Base-by-base conservation (phyloP, 2,797 vertebrate species). In the Centropyge bicolor region DNA sequence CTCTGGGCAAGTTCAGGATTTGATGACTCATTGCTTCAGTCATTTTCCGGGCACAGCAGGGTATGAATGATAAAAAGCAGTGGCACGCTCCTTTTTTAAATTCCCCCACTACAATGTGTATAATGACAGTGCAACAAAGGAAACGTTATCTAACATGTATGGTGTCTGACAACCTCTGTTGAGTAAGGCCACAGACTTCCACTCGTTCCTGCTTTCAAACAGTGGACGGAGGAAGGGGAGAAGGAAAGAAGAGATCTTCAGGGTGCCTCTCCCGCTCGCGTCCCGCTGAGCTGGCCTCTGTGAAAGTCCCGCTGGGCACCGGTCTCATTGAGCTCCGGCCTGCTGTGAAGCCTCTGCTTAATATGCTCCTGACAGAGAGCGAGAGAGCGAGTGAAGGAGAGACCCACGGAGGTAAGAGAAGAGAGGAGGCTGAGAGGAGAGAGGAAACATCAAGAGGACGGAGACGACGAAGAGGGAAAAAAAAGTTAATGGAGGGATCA, bases 241-340 rank as follows among this genome's bases (percentile, higher is more conserved):
- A 57, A 41, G 3, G 52, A 61, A 64, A 61, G 73, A 77, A 65
- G 56, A 78, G 68, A 22, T 86, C 78, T 24, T 71, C 11, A 20
- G 74, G 78, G 51, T 74, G 71, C 76, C 81, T 83, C 71, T 84
- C 22, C 46, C 70, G 75, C 64, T 49, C 4, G 13, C 12, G 60
- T 80, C 87, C 73, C 73, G 80, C 87, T 85, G 86, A 72, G 74
- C 38, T 70, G 76, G 70, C 66, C 82, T 81, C 9, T 7, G 76
- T 60, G 76, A 65, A 72, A 74, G 66, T 90, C 89, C 82, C 20
- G 70, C 71, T 72, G 88, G 73, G 82, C 17, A 8, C 45, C 49
- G 48, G 78, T 82, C 81, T 84, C 92, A 91, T 90, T 92, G 87
- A 93, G 88, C 85, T 66, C 19, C 11, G 35, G 41, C 88, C 88